Evolutionary conservation across 2,797 vertebrate genomes (phyloP), one percentile per base, ranked within the genome.

Genomic region (Coreius guichenoti): DNA sequence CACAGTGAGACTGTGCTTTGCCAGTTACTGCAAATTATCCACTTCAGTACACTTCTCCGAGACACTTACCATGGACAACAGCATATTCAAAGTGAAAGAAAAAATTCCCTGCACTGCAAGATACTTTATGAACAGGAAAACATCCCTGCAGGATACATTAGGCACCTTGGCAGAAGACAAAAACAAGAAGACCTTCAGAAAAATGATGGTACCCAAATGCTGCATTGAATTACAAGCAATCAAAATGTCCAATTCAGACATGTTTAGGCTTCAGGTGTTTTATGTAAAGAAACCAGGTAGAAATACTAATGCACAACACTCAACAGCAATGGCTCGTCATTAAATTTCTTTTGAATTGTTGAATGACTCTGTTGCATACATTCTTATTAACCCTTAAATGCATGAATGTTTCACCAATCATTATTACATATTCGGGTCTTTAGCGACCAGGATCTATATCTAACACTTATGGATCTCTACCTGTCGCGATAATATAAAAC

Each of bases 131-230:
- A 56, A 36, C 49, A 63, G 49, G 3, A 72, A 80, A 80, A 67
- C 45, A 72, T 73, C 31, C 7, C 77, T 29, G 77, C 31, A 81
- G n/a, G 31, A 70, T 49, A 56, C 77, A 73, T 80, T 51, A 80
- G 68, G 54, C 51, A 8, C 76, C 23, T 51, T 79, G 49, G 49
- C 47, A 58, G 74, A 4, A 79, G 43, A 85, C 56, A 74, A 65
- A 63, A 74, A 80, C 43, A 29, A 54, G 67, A 72, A 85, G 78
- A 67, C 84, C 77, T 85, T 85, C 84, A 74, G 77, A 73, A 39
- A 72, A 31, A 65, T 33, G 3, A 70, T 2, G 1, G 45, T 29
- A 39, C 21, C 5, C 45, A 61, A 80, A 80, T 85, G 43, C 56
- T n/a, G n/a, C n/a, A 74, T 74, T 74, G n/a, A 80, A 61, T 65